Evolutionary conservation across 2,113 vertebrate genomes (phyloP).

Genomic region (Scolopax mira): DNA sequence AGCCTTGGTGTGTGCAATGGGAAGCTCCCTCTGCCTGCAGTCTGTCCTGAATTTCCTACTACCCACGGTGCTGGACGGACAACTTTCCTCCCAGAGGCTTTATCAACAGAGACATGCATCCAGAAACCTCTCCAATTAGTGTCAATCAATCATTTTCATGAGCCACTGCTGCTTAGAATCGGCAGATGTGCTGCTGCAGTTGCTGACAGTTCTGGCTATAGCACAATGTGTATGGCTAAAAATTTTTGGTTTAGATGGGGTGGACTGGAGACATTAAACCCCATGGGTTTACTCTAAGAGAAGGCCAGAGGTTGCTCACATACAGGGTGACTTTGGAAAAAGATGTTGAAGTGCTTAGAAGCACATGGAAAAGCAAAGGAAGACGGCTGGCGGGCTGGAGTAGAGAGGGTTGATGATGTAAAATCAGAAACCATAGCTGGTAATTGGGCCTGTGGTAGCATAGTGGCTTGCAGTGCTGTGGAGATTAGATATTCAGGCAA

Average conservation of each 20-base stretch:
- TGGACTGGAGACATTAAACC: neutral
- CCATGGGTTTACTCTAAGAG: neutral
- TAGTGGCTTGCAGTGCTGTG: neutral
- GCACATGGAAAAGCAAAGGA: neutral
- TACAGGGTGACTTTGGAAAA: neutral
- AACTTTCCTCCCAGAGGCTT: neutral
- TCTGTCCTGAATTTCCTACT: neutral
- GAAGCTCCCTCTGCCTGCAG: neutral
- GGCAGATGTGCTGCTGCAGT: neutral
- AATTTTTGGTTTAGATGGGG: neutral
- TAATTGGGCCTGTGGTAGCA: neutral
- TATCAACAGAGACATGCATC: neutral
- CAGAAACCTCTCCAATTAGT: neutral
- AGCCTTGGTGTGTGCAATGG: neutral
- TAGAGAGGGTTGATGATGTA: accelerated
- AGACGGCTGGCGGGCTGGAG: neutral
- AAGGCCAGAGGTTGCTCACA: neutral
- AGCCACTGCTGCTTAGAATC: neutral
- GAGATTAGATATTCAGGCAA: neutral
- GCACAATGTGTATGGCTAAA: accelerated
- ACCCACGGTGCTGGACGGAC: accelerated
- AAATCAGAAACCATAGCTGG: neutral
- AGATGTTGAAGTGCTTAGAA: neutral
- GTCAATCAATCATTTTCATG: neutral
- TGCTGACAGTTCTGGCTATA: neutral